Base-by-base conservation (phyloP, 2,888 invertebrate genomes). In the Melieria crassipennis region DNA sequence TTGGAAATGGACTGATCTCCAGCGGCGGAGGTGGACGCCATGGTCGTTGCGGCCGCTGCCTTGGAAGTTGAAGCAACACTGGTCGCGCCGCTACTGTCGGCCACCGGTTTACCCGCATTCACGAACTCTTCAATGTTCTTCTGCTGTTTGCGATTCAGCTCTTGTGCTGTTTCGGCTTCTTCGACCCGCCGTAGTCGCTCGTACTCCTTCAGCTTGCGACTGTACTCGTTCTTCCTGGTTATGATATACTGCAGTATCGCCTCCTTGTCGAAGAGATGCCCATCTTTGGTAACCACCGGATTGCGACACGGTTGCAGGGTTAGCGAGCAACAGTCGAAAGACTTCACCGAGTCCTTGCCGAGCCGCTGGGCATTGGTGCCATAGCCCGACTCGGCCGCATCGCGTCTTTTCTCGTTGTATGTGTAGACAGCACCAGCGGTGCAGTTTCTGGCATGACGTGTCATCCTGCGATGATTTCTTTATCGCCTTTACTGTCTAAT, bases 351-450 rank as follows among this genome's bases (percentile, higher is more conserved):
- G 75, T 87, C 87, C 73, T 87, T 99, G 11, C 79, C 78, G n/a
- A 79, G 71, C 3, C 79, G 78, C 58, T 78, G 75, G 3, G 77
- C 76, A 67, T 79, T 79, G 11, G 78, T 78, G 11, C 78, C 78
- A 86, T 98, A 99, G 7, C 99, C 99, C 11, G 98, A 97, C 7
- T 94, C 92, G 57, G 93, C 91, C 1, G 97, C 96, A 84, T 99
- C 99, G 84, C 97, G 97, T 85, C 97, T 94, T 87, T 97, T 96
- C 84, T 99, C 99, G 81, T 98, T 96, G 81, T 99, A 99, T 0
- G 99, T 97, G 85, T 99, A 99, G 9, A 99, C 98, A 7, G 98
- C 96, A 70, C 98, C 97, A 1, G 99, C 99, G 1, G 99, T 99
- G 82, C 97, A 97, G 88, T 99, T 99, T 86, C 96, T 92, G 9